Evolutionary conservation across 2,888 invertebrate species (phyloP), one percentile per base, ranked within the genome.

Genomic region (Agrochola lychnidis): DNA sequence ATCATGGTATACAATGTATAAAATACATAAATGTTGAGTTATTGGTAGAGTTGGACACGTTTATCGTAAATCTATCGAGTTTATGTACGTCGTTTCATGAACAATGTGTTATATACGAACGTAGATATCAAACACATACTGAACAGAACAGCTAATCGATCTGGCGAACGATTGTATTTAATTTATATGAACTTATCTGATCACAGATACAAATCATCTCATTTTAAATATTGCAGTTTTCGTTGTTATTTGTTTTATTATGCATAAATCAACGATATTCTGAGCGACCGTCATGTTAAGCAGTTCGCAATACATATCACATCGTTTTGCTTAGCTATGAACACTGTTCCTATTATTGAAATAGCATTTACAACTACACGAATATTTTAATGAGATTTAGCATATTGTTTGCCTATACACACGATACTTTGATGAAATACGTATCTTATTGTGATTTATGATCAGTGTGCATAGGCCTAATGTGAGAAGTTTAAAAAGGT

Each of bases 261-360:
- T 16, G 30, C n/a, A 51, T n/a, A n/a, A 6, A 42, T 22, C 66
- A 70, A 67, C 1, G 42, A 40, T 25, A 25, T 53, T 12, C 12
- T 6, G 45, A 51, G 70, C 56, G 63, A 10, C 51, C 51, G 64
- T 0, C 48, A 1, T 1, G 45, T 12, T 45, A 14, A 14, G 16
- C 7, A 64, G 61, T 14, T 42, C 48, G 42, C 70, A 30, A 53
- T 70, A 81, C 81, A 81, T 81, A 81, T 81, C 81, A 78, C 66
- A 59, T 22, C 3, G 25, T 40, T 57, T 70, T 25, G 64, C 51
- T 70, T 36, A 22, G 40, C 48, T 61, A 42, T 25, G 62, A 51
- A 57, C 51, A 70, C 45, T 66, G 66, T 75, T 70, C 70, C 69
- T 79, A 79, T 69, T 61, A 66, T 53, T 68, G 56, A 66, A 56